Evolutionary conservation across 2,797 vertebrate genomes (phyloP).

Genomic region (Hyperoplus immaculatus): DNA sequence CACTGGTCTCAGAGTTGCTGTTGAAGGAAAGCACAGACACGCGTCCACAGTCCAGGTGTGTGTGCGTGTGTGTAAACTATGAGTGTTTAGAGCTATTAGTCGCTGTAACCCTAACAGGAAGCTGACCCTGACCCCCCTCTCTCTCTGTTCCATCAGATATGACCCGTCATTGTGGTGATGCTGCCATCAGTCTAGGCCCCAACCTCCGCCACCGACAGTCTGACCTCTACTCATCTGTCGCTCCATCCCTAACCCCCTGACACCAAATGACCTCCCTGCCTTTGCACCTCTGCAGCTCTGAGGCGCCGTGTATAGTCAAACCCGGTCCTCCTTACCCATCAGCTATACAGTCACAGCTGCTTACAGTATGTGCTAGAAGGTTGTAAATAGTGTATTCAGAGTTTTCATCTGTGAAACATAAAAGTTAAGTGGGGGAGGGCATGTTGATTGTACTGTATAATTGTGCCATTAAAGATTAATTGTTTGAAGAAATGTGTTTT

Average conservation of each 20-base stretch:
- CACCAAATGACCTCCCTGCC: slow-evolving; percentile 30
- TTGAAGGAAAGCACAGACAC: slow-evolving; percentile 94
- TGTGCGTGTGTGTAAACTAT: slow-evolving; percentile 1
- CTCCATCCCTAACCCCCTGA: slow-evolving; percentile 12
- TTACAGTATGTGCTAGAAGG: slow-evolving; percentile 73
- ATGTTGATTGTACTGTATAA: slow-evolving; percentile 81
- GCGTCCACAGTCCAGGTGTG: slow-evolving; percentile 92
- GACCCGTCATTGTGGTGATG: slow-evolving; percentile 96
- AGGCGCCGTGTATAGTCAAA: slow-evolving; percentile 31
- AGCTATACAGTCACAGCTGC: slow-evolving; percentile 76
- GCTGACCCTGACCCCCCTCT: slow-evolving; percentile 41
- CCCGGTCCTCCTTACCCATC: slow-evolving; percentile 38
- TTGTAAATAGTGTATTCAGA: slow-evolving; percentile 86
- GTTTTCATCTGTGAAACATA: slow-evolving; percentile 84
- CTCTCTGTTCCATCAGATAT: slow-evolving; percentile 84
- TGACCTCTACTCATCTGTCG: slow-evolving; percentile 48
- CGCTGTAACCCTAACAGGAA: not conserved
- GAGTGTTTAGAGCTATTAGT: not conserved
- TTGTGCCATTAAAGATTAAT: slow-evolving; percentile 85
- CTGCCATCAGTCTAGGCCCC: slow-evolving; percentile 70
- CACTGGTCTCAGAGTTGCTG: slow-evolving; percentile 94
- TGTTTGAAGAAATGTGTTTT: slow-evolving; percentile 73
- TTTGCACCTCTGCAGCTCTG: slow-evolving; percentile 33
- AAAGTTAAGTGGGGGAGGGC: slow-evolving; percentile 73
- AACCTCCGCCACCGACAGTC: slow-evolving; percentile 61